A percentile compares a stretch with the other conserved stretches of the same genome.
phyloP scores from a whole-genome alignment of 1,140 invertebrate species.

The Marisa cornuarietis region DNA sequence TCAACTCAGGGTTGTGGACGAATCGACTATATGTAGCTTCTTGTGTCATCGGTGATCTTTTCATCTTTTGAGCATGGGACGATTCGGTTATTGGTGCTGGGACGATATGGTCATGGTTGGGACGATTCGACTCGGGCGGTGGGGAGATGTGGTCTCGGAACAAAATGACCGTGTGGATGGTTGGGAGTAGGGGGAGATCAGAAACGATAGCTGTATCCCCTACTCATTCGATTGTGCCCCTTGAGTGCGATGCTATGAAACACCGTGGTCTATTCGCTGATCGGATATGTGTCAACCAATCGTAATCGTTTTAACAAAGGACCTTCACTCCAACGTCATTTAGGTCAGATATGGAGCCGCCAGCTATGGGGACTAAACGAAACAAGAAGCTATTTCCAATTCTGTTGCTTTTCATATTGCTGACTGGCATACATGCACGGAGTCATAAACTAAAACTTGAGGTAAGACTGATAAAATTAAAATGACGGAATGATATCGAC shows the following conservation, averaged over 20 bases:
- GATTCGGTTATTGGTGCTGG: too few species aligned
- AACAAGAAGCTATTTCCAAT: constrained; percentile 4
- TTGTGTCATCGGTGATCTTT: too few species aligned
- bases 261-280: too few species aligned
- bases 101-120: too few species aligned
- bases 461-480: not conserved
- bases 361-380: not conserved
- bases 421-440: not conserved
- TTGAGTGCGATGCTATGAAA: too few species aligned
- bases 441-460: constrained; percentile 11
- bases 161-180: not conserved
- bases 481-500: too few species aligned
- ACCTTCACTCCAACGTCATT: not conserved
- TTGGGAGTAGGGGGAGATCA: too few species aligned
- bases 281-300: too few species aligned
- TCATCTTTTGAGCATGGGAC: too few species aligned
- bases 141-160: not conserved
- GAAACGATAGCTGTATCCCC: not conserved
- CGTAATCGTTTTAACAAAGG: too few species aligned
- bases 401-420: not conserved
- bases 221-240: not conserved
- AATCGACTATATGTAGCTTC: too few species aligned
- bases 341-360: not conserved
- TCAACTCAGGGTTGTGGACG: too few species aligned
- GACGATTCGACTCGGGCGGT: not conserved